phyloP scores from a whole-genome alignment of 1,140 invertebrate species.

The Drosophila triauraria region DNA sequence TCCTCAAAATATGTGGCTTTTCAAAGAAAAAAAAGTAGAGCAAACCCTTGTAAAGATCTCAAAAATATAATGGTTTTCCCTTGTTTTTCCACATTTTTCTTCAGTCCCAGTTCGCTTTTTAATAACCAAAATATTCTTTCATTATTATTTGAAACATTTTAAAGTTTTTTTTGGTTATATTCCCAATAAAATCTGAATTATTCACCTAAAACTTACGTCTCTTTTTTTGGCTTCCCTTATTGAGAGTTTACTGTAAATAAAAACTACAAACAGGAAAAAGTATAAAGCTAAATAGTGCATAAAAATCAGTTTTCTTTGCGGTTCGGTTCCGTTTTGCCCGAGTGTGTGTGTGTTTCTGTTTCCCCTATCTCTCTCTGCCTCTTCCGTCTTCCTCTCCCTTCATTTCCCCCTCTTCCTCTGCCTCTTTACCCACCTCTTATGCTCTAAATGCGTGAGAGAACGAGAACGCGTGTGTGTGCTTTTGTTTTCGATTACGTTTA shows the following conservation, averaged over 20 bases:
- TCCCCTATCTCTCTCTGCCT: slow-evolving; percentile 16
- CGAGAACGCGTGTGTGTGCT: slow-evolving; percentile 44
- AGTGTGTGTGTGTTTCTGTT: slow-evolving; percentile 23
- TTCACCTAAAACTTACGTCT: not conserved
- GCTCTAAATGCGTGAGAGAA: not conserved
- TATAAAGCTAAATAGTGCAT: slow-evolving; percentile 77
- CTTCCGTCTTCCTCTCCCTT: not conserved
- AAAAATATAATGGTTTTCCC: not conserved
- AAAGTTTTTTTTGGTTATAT: too few species aligned
- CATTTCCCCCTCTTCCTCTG: not conserved
- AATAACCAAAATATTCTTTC: not conserved
- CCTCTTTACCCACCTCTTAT: not conserved
- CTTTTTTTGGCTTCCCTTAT: not conserved
- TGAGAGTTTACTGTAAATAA: slow-evolving; percentile 23
- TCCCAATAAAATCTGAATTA: not conserved
- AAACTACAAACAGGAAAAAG: slow-evolving; percentile 53
- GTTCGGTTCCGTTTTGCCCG: slow-evolving; percentile 55
- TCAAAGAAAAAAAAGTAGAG: slow-evolving; percentile 16
- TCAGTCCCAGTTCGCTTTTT: too few species aligned
- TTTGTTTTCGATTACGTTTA: slow-evolving; percentile 75
- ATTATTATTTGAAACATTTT: not conserved
- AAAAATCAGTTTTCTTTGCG: slow-evolving; percentile 74
- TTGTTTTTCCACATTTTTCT: too few species aligned
- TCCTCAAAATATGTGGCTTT: not conserved
- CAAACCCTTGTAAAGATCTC: not conserved